These are phyloP conservation scores for Muricea muricata DNA, from an alignment of 92 coral and sea anemone genomes.

Conservation along the genomic window DNA sequence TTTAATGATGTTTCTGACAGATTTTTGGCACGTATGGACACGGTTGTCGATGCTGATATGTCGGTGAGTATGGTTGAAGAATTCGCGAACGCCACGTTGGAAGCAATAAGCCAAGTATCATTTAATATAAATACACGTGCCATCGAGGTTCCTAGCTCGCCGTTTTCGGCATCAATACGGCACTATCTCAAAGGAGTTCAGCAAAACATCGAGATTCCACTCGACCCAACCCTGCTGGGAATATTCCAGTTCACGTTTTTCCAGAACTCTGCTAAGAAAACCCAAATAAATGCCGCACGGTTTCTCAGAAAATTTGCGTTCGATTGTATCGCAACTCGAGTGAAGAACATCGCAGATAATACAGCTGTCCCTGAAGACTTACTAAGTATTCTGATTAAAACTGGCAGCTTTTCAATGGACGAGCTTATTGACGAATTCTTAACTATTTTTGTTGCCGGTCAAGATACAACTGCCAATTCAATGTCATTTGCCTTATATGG, in stretches of 20 bases:
- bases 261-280: no score
- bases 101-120: no score
- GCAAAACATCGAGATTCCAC: background rate
- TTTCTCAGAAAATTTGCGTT: background rate
- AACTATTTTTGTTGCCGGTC: no score
- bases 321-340: background rate
- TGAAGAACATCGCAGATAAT: background rate
- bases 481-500: background rate
- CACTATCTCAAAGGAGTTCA: background rate
- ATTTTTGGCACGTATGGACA: constrained; percentile 61
- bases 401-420: background rate
- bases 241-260: background rate
- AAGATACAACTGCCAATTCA: background rate
- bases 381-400: background rate
- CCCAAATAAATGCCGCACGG: no score
- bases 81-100: no score
- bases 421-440: background rate
- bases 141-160: background rate
- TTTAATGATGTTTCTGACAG: constrained; percentile 70
- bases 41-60: no score
- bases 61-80: background rate
- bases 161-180: background rate
- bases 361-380: background rate
- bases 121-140: background rate
- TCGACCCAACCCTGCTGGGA: background rate